Percentiles rank a stretch among this genome's conserved stretches.
Conservation (phyloP, 1,140 invertebrate genomes). For the Anoplolepis gracilipes region DNA sequence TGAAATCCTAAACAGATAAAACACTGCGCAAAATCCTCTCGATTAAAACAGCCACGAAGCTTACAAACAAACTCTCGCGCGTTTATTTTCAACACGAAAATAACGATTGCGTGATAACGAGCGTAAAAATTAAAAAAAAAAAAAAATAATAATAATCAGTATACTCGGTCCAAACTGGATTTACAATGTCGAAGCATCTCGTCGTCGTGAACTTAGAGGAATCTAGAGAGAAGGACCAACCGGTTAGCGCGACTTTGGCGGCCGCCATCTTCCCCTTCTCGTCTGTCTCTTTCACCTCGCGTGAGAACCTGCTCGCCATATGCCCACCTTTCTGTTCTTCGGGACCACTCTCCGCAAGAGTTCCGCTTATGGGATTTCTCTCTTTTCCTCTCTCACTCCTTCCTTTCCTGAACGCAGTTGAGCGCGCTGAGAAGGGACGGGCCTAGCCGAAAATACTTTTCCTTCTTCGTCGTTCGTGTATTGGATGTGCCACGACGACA, state of each 20-base stretch:
- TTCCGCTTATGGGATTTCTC: conserved; percentile 74
- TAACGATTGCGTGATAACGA: conserved; percentile 5
- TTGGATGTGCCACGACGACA: conserved; percentile 33
- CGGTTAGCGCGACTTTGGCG: conserved; percentile 83
- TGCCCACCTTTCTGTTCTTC: conserved; percentile 68
- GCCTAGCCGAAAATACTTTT: conserved; percentile 63
- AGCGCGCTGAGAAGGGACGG: conserved; percentile 30
- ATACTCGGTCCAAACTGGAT: conserved; percentile 51
- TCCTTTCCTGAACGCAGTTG: conserved; percentile 34
- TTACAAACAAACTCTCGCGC: too few species aligned
- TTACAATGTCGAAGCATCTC: conserved; percentile 50
- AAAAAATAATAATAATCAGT: neutral
- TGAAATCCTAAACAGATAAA: conserved; percentile 10
- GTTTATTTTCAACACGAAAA: conserved; percentile 7
- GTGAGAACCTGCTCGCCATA: conserved; percentile 80
- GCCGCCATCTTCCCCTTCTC: conserved; percentile 83
- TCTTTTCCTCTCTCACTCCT: neutral
- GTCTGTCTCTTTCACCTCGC: conserved; percentile 79
- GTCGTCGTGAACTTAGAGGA: conserved; percentile 75
- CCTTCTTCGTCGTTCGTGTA: conserved; percentile 36
- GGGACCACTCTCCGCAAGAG: conserved; percentile 59
- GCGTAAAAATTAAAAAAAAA: neutral
- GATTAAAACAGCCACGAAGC: neutral
- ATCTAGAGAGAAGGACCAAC: conserved; percentile 79
- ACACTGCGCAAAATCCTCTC: neutral